Base-by-base conservation (phyloP, 2,888 invertebrate species). In the Graphium colonna region DNA sequence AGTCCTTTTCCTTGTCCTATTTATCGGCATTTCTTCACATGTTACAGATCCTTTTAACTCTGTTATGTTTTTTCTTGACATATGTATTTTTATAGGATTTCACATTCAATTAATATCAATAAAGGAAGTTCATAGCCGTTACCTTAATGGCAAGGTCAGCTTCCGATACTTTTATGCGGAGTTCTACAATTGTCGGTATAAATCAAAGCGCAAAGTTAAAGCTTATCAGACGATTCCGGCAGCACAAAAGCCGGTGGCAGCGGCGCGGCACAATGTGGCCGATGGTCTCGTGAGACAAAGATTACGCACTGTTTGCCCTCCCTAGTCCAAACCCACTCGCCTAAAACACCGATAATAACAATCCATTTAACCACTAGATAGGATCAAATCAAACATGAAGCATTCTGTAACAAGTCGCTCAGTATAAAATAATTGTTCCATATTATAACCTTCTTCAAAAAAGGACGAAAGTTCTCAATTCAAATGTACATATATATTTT, bases 1-100 rank as follows among this genome's bases (percentile, higher is more conserved):
- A 64, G 62, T 68, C 78, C 82, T 83, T 82, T 83, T 82, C 71
- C 74, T 75, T 73, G 73, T 79, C 82, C 82, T 81, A 82, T 83
- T 83, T 82, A 83, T 80, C 69, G 74, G 70, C 68, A 73, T 74
- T 76, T 74, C 76, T 77, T 74, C 26, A 15, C 38, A 36, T 36
- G 36, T 36, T 36, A 36, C n/a, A 36, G 75, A 76, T 75, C 76
- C 74, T 76, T 78, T 79, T 75, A 70, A 65, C 67, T 70, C 68
- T 76, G 75, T 78, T 79, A 75, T 78, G 75, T 79, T 75, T 60
- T 21, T 21, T n/a, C n/a, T 2, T 21, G 5, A 21, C 21, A 21
- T 21, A 21, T 21, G 2, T 21, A 21, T 3, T 5, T 21, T 21
- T 21, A 3, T 21, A 21, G 21, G 21, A 21, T 21, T 21, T 21